phyloP scores from a whole-genome alignment of 2,113 vertebrate genomes.

The Platycercus adscitus region DNA sequence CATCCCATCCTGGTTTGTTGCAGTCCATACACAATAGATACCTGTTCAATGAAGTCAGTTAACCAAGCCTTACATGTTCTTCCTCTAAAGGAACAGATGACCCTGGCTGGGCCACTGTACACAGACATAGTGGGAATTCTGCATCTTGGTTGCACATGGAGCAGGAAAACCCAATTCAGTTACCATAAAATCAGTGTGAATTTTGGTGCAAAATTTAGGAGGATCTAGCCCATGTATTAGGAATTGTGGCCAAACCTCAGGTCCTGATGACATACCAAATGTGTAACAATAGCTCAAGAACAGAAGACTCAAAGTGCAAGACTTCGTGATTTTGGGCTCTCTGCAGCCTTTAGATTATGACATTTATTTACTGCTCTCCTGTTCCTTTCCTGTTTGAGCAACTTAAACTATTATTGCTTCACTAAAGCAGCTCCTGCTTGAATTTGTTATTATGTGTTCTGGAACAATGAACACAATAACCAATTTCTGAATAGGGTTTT shows the following conservation, averaged over 20 bases:
- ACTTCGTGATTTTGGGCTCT: not conserved
- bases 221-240: not conserved
- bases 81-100: not conserved
- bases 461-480: conserved; percentile 49
- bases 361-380: not conserved
- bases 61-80: not conserved
- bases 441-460: conserved; percentile 28
- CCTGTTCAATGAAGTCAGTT: not conserved
- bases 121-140: not conserved
- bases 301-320: not conserved
- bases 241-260: not conserved
- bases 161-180: not conserved
- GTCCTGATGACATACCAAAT: not conserved
- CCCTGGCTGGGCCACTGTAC: not conserved
- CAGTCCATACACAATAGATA: rapidly evolving
- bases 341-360: not conserved
- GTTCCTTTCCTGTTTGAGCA: not conserved
- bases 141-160: not conserved
- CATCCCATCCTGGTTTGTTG: not conserved
- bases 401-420: not conserved
- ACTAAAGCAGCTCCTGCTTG: not conserved
- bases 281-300: not conserved
- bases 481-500: conserved; percentile 6
- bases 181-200: not conserved
- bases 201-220: not conserved